phyloP scores from a whole-genome alignment of 2,888 invertebrate genomes.

The Drosophila bunnanda region DNA sequence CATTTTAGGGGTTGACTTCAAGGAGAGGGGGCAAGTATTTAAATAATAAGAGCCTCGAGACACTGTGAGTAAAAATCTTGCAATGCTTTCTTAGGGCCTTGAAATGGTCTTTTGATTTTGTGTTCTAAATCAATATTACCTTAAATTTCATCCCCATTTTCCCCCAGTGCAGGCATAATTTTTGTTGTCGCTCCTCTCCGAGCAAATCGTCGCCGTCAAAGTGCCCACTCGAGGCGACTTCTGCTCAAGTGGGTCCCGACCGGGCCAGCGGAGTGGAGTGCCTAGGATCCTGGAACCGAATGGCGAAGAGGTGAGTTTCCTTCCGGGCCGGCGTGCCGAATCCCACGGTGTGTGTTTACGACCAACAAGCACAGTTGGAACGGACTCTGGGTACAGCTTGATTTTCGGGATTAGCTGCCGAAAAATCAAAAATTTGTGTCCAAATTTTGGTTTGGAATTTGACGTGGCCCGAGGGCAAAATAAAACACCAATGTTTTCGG shows the following conservation, averaged over 20 bases:
- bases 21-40: constrained; percentile 50
- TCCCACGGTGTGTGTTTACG: constrained; percentile 85
- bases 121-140: too few relatives aligned
- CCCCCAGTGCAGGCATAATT: constrained; percentile 60
- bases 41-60: constrained; percentile 49
- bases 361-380: constrained; percentile 84
- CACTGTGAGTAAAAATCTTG: not conserved
- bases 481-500: constrained; percentile 38
- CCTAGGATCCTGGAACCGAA: constrained; percentile 6
- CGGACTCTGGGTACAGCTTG: constrained; percentile 27
- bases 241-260: constrained; percentile 57
- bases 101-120: too few relatives aligned
- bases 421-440: constrained; percentile 58
- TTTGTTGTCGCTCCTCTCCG: constrained; percentile 71
- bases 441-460: constrained; percentile 59
- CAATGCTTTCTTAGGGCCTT: too few relatives aligned
- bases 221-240: constrained; percentile 74
- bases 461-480: constrained; percentile 55
- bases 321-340: constrained; percentile 64
- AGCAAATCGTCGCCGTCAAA: constrained; percentile 70
- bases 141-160: not conserved
- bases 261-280: constrained; percentile 29
- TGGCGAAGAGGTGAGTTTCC: constrained; percentile 31
- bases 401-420: constrained; percentile 59
- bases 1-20: constrained; percentile 58